Evolutionary conservation across 2,113 vertebrate species (phyloP), one percentile per base, ranked within the genome.

Genomic region (Nibea albiflora): DNA sequence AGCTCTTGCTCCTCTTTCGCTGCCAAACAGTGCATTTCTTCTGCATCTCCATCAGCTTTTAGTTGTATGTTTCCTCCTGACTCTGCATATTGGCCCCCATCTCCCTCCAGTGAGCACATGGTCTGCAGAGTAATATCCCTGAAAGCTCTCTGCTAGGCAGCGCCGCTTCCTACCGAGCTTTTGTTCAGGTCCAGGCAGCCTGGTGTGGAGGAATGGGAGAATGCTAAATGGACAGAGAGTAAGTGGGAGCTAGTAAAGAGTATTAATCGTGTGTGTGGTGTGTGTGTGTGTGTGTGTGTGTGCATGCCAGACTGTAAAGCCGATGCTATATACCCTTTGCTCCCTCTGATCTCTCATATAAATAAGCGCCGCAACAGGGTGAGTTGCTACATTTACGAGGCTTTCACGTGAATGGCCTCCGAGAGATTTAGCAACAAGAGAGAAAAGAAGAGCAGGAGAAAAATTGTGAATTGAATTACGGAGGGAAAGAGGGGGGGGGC

Each of bases 81-180:
- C 83, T 71, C 83, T 89, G 90, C 90, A 90, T 73, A 86, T 89
- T 81, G 76, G 65, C 77, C 50, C 74, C 50, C 35, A 39, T 39
- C 56, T 72, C 50, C 35, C 61, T 75, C 57, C 24, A 83, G 9
- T 11, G 66, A 87, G 50, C 90, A 88, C 64, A 71, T 87, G 88
- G 85, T 81, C 73, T 19, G 53, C 90, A 87, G 84, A 73, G 90
- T 82, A 93, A 93, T 93, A 93, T 92, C 90, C 87, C 78, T 93
- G 91, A 94, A 93, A 94, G 93, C 93, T 81, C 84, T 86, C 54
- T 19, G 78, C 84, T 53, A 26, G 67, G 72, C 87, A 74, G 85
- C 58, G 52, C 80, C 44, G 81, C 85, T 87, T 90, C 93, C 92
- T 87, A 91, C 85, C 26, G 86, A 89, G 92, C 92, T 90, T 90